Conservation (phyloP, 64 coral and sea anemone genomes). For the Pocillopora damicornis region DNA sequence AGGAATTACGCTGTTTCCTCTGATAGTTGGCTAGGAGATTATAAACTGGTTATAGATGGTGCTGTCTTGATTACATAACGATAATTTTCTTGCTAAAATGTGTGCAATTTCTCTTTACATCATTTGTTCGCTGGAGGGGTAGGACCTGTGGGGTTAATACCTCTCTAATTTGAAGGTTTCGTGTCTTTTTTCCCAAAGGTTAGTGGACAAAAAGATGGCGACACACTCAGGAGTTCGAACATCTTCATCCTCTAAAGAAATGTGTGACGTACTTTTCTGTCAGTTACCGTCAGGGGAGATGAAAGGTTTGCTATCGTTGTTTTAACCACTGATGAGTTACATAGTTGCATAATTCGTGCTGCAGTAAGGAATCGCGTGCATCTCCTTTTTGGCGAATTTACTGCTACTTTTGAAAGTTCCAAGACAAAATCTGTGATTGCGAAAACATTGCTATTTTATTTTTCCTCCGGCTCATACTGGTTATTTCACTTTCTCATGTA, state of each 20-base stretch:
- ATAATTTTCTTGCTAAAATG: no score
- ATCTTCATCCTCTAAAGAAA: constrained; percentile 44
- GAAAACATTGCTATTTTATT: no score
- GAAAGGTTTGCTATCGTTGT: constrained; percentile 40
- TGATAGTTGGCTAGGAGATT: no score
- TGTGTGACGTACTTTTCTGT: constrained; percentile 82
- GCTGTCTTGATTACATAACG: no score
- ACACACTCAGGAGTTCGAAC: constrained; percentile 15
- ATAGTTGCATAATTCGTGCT: not conserved
- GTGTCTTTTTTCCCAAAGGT: constrained; percentile 22
- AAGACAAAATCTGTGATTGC: no score
- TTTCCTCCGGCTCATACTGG: no score
- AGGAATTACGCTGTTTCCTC: not conserved
- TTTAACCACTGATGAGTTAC: not conserved
- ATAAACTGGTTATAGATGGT: no score
- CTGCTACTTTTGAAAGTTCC: no score
- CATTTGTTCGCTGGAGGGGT: no score
- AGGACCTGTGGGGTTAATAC: not conserved
- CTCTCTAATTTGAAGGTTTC: not conserved
- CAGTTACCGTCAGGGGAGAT: constrained; percentile 69
- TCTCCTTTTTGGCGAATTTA: no score
- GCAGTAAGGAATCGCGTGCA: not conserved
- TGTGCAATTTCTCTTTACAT: no score
- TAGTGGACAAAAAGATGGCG: constrained; percentile 69
- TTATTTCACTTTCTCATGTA: no score